Percentiles rank a stretch among this genome's conserved stretches.
Conservation (phyloP, 2,888 invertebrate genomes). For the Athripsodes cinereus region DNA sequence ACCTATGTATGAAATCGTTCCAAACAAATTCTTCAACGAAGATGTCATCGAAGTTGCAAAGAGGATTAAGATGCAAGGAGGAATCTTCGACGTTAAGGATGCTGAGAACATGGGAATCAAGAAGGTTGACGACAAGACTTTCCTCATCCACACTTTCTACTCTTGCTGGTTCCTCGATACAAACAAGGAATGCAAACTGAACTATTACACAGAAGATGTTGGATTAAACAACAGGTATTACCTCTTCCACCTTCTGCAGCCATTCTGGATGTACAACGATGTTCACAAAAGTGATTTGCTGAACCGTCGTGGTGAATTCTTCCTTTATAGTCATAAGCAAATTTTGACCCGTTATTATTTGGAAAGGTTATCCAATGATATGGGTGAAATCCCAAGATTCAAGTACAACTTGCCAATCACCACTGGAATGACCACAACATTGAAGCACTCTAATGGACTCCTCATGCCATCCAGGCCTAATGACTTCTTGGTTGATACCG, state of each 20-base stretch:
- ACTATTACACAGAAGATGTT: slow-evolving; percentile 62
- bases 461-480: slow-evolving; percentile 50
- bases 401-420: slow-evolving; percentile 49
- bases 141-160: slow-evolving; percentile 62
- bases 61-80: slow-evolving; percentile 57
- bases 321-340: slow-evolving; percentile 44
- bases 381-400: slow-evolving; percentile 51
- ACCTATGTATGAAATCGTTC: slow-evolving; percentile 70
- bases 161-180: slow-evolving; percentile 54
- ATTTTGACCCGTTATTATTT: slow-evolving; percentile 50
- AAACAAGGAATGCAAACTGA: slow-evolving; percentile 40
- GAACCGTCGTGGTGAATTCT: slow-evolving; percentile 41
- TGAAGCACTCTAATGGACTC: slow-evolving; percentile 51
- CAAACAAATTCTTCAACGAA: slow-evolving; percentile 68
- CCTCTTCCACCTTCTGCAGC: slow-evolving; percentile 48
- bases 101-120: slow-evolving; percentile 46
- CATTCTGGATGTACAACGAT: slow-evolving; percentile 49
- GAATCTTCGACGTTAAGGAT: slow-evolving; percentile 38
- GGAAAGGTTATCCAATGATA: slow-evolving; percentile 56
- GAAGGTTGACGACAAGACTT: slow-evolving; percentile 46
- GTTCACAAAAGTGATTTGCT: slow-evolving; percentile 34
- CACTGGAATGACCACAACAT: slow-evolving; percentile 54
- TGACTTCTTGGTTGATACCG: slow-evolving; percentile 33
- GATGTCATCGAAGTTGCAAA: slow-evolving; percentile 64
- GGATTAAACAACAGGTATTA: slow-evolving; percentile 56